Base-by-base conservation (phyloP, 2,888 invertebrate species). In the Steinernema scapterisci region DNA sequence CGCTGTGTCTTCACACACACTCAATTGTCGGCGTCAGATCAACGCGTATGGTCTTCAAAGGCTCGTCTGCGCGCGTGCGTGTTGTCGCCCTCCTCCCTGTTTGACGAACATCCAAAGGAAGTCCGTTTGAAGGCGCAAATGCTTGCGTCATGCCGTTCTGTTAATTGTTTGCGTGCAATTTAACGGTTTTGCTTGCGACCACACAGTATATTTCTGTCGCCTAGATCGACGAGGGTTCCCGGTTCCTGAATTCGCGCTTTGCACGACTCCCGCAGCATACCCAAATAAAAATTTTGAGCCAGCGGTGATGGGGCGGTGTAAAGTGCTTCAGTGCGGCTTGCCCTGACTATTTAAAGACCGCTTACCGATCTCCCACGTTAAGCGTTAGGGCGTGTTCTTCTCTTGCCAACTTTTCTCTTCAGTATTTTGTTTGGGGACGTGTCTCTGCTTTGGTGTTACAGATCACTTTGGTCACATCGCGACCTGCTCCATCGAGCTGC, bases 301-400 rank as follows among this genome's bases (percentile, higher is more conserved):
- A 31, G 31, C 63, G 63, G 19, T 27, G 31, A 31, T 25, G 31
- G 63, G 31, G 31, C 63, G 31, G 11, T 63, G 63, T 63, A 63
- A 63, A 31, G 63, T 63, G 63, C 63, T 63, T 31, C 63, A 63
- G 27, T 63, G 63, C 31, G 27, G 63, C 63, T 31, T 63, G 63
- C 31, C 31, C 16, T 63, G 63, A 63, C 63, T 63, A 63, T 63
- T 63, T 63, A 63, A 63, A 63, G 63, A 63, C 63, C 63, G 63
- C 31, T 63, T 63, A 31, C 63, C 63, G 23, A 63, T 63, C 38
- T 6, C 16, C 31, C 27, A 31, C 13, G 63, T 63, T 27, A 63
- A 25, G 27, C 27, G 63, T 9, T 63, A 63, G 31, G 63, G 63
- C 63, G 63, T 9, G 63, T 13, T 25, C n/a, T 48, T 48, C 48